Conservation (phyloP, 2,113 vertebrate genomes). For the Tupaia chinensis region DNA sequence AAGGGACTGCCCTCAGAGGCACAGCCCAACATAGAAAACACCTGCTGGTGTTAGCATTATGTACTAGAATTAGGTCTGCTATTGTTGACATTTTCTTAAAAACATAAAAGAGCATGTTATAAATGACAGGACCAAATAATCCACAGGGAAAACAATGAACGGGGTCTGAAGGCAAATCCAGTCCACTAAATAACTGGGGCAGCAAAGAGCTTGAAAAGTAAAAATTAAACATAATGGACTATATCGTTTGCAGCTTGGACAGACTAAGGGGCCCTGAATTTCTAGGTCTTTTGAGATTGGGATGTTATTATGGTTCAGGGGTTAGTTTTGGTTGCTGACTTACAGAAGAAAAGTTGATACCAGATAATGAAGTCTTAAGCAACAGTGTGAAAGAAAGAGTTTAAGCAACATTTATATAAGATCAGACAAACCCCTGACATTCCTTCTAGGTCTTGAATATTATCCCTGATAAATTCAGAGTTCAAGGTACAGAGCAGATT, state of each 20-base stretch:
- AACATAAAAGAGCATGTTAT: not conserved
- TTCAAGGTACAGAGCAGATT: constrained; percentile 23
- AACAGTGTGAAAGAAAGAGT: constrained; percentile 62
- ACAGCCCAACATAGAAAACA: not conserved
- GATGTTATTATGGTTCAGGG: not conserved
- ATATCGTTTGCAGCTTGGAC: not conserved
- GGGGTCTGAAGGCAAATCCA: not conserved
- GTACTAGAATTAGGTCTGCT: not conserved
- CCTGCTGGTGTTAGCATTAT: not conserved
- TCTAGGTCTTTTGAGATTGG: constrained; percentile 47
- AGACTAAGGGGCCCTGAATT: not conserved
- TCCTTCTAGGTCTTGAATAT: constrained; percentile 9
- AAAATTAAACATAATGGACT: not conserved
- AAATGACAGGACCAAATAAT: constrained; percentile 45
- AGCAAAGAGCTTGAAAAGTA: constrained; percentile 20
- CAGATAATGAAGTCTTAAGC: constrained; percentile 64
- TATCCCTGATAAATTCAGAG: constrained; percentile 7
- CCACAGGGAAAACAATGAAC: not conserved
- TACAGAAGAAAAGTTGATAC: constrained; percentile 50
- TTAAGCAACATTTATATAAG: constrained; percentile 53
- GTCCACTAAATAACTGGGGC: not conserved
- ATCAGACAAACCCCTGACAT: not conserved
- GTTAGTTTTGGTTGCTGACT: constrained; percentile 52
- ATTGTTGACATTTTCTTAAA: constrained; percentile 27
- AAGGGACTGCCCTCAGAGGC: not conserved